Evolutionary conservation across 2,113 vertebrate genomes (phyloP), one percentile per base, ranked within the genome.

Genomic region (Hypanus sabinus): DNA sequence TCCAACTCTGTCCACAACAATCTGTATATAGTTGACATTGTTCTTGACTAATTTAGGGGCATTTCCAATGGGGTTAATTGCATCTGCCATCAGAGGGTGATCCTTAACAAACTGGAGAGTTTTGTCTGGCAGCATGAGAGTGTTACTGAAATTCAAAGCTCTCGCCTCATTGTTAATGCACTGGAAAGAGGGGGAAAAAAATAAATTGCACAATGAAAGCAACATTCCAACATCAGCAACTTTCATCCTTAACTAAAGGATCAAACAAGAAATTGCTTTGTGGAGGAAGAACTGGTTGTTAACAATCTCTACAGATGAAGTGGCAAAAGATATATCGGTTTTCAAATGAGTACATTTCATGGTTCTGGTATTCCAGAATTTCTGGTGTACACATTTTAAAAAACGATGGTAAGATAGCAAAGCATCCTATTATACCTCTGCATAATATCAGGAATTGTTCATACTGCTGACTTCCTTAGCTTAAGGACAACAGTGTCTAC

Each of bases 91-190:
- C 94, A 99, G 96, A 30, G 99, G 98, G 96, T 99, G 99, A 95
- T 99, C 98, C 95, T 97, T 99, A 7, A 99, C 97, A 92, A 99
- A 99, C 96, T 99, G 98, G 93, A 99, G 95, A 0, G 99, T 99
- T 96, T 98, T 99, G 96, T 99, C 99, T 0, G 99, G 99, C 93
- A 99, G 96, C 94, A 97, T 97, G 92, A 99, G 96, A 0, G 99
- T 99, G 95, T 95, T 98, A 96, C 93, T 97, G 92, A 98, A 97
- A 97, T 97, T 98, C 95, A 97, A 97, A 16, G 96, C 95, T 94
- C 97, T 97, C 10, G 98, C 97, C 93, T 96, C 96, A 27, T 95
- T 97, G 96, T 97, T 98, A 93, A 99, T 98, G 94, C 98, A 99
- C 99, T 99, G 92, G 0, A 0, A 94, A 93, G 65, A 94, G 33